Evolutionary conservation across 2,113 vertebrate genomes (phyloP), one percentile per base, ranked within the genome.

Genomic region (Phrynosoma blainvillii): DNA sequence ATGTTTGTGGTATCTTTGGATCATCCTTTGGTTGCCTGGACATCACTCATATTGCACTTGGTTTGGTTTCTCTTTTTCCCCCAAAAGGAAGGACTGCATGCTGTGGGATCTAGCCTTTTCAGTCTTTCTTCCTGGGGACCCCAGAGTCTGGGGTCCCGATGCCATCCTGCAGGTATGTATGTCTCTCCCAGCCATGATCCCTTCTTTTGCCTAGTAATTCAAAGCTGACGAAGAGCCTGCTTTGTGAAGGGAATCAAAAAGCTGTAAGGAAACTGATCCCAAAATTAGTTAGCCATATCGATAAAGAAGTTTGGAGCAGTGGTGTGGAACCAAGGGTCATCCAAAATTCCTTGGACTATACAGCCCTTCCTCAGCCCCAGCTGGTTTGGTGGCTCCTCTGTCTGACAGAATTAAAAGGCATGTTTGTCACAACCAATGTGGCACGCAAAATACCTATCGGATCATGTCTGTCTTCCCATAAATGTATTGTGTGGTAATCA

Each of bases 141-240:
- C 87, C 90, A 23, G 85, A 21, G 85, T 84, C 70, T 12, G 40
- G 77, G 92, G 86, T 56, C 89, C 93, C 74, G 91, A 96, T 95
- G 94, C 92, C 92, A 90, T 95, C 94, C 89, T 87, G 93, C 90
- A 94, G 94, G 95, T 95, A 92, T 59, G 95, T 95, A 92, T 59
- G 91, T 79, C 27, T 91, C 59, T 42, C 42, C 66, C 70, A 25
- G 23, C 16, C 56, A 52, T 40, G 11, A 10, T 0, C 23, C 32
- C 3, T 59, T n/a, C 27, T 68, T 79, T 68, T 54, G 75, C 84
- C 27, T 78, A 52, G 62, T 81, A 79, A 78, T 32, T 84, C 73
- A 7, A 1, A 5, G 0, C 20, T 52, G 4, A 47, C 14, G 54
- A 23, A 23, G 36, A 32, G 68, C 30, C 30, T 71, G 30, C 36